phyloP scores from a whole-genome alignment of 2,888 invertebrate genomes.

The Rhagium mordax region DNA sequence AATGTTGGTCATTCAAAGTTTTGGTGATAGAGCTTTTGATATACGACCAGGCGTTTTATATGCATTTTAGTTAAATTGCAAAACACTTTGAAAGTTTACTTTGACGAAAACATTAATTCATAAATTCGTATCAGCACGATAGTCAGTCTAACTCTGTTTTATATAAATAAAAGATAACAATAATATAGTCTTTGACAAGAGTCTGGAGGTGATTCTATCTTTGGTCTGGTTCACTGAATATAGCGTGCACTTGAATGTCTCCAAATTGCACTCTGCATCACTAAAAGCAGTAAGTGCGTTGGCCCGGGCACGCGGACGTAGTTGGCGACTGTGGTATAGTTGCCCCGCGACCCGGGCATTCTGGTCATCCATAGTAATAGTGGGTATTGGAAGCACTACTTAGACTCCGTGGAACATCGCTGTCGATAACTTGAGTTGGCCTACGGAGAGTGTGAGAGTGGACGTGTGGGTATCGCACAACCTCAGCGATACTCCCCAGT shows the following conservation, averaged over 20 bases:
- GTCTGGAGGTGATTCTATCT: constrained; percentile 57
- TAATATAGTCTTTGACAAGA: constrained; percentile 32
- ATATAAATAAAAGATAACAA: constrained; percentile 22
- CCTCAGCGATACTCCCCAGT: constrained; percentile 66
- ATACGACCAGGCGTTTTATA: neutral
- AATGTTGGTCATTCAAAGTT: too few relatives aligned
- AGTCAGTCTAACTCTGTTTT: constrained; percentile 38
- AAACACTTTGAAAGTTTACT: constrained; percentile 11
- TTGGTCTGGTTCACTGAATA: constrained; percentile 61
- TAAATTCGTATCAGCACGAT: constrained; percentile 40
- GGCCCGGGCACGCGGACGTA: constrained; percentile 66
- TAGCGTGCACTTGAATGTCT: constrained; percentile 32
- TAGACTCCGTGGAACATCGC: constrained; percentile 75
- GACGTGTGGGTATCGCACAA: constrained; percentile 62
- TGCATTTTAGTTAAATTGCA: neutral
- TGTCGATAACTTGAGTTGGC: constrained; percentile 69
- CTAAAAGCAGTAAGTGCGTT: constrained; percentile 68
- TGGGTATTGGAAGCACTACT: constrained; percentile 78
- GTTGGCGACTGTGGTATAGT: constrained; percentile 60
- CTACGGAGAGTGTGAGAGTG: constrained; percentile 66
- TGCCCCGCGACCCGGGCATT: constrained; percentile 64
- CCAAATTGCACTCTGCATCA: constrained; percentile 47
- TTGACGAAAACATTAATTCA: constrained; percentile 6
- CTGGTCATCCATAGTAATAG: constrained; percentile 85
- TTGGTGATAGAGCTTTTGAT: neutral